Conservation (phyloP, 2,113 vertebrate species). For the Cyphomyrus plagiostoma region DNA sequence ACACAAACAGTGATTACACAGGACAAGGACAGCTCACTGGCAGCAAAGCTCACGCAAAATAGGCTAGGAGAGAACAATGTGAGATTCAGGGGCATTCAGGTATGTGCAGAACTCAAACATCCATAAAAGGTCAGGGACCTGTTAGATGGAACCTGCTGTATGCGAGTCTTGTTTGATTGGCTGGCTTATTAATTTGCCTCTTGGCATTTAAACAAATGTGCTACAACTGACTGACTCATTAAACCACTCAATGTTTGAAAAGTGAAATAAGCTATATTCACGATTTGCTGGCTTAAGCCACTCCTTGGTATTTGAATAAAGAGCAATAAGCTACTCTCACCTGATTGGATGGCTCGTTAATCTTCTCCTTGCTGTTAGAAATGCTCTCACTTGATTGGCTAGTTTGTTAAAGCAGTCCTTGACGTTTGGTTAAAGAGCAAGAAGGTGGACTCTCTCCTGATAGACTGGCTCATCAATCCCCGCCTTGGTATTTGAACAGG, state of each 20-base stretch:
- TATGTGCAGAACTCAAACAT: background rate
- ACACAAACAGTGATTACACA: conserved; percentile 23
- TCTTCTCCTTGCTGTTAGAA: background rate
- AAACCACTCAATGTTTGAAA: background rate
- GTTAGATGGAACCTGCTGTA: background rate
- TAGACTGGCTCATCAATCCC: background rate
- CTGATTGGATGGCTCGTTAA: background rate
- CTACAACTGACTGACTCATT: background rate
- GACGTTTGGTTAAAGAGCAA: background rate
- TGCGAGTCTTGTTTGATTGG: background rate
- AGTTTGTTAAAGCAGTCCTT: background rate
- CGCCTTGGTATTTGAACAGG: background rate
- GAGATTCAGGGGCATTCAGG: background rate
- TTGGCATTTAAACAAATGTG: background rate
- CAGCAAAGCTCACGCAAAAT: background rate
- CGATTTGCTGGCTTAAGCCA: background rate
- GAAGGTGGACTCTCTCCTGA: background rate
- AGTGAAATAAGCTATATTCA: background rate
- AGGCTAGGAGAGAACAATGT: background rate
- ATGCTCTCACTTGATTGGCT: background rate
- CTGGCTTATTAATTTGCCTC: background rate
- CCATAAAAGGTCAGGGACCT: background rate
- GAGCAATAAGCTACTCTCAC: background rate
- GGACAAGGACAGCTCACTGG: background rate
- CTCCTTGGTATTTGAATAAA: background rate